phyloP scores from a whole-genome alignment of 92 coral and sea anemone species.

The Epizoanthus ramosus region DNA sequence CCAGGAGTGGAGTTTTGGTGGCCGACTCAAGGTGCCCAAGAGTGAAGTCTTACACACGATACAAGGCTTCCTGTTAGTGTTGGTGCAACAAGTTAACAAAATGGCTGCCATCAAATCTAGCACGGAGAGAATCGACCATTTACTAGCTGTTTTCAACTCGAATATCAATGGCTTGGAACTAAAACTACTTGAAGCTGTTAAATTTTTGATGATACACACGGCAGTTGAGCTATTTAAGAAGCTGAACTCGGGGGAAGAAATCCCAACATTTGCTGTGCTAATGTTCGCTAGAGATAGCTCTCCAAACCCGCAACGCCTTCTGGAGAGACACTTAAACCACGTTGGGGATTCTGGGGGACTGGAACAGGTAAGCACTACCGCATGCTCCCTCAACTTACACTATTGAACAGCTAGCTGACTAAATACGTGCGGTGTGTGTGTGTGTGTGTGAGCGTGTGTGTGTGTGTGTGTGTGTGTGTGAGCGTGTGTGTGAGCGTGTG shows the following conservation, averaged over 20 bases:
- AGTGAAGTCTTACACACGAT: slow-evolving; percentile 62
- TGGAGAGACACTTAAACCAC: slow-evolving; percentile 71
- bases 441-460: too few species aligned
- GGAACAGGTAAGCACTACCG: slow-evolving; percentile 72
- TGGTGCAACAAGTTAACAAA: slow-evolving; percentile 53
- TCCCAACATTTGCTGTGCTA: slow-evolving; percentile 81
- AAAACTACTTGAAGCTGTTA: slow-evolving; percentile 83
- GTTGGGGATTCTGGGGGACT: slow-evolving; percentile 96
- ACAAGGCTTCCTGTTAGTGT: slow-evolving; percentile 54
- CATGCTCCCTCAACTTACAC: too few species aligned
- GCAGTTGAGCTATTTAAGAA: slow-evolving; percentile 65
- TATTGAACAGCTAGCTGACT: too few species aligned
- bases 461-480: too few species aligned
- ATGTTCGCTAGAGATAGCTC: slow-evolving; percentile 89
- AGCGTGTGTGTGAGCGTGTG: too few species aligned
- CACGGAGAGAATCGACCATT: slow-evolving; percentile 67
- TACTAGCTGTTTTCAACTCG: slow-evolving; percentile 69
- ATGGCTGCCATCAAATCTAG: slow-evolving; percentile 44
- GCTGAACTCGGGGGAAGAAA: slow-evolving; percentile 56
- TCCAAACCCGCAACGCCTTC: slow-evolving; percentile 60
- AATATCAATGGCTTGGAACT: slow-evolving; percentile 65
- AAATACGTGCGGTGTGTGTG: too few species aligned
- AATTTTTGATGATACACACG: slow-evolving; percentile 74
- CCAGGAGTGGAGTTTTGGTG: slow-evolving; percentile 83
- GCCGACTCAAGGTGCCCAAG: slow-evolving; percentile 59